phyloP scores from a whole-genome alignment of 2,797 vertebrate species.

The Poecile montanus region DNA sequence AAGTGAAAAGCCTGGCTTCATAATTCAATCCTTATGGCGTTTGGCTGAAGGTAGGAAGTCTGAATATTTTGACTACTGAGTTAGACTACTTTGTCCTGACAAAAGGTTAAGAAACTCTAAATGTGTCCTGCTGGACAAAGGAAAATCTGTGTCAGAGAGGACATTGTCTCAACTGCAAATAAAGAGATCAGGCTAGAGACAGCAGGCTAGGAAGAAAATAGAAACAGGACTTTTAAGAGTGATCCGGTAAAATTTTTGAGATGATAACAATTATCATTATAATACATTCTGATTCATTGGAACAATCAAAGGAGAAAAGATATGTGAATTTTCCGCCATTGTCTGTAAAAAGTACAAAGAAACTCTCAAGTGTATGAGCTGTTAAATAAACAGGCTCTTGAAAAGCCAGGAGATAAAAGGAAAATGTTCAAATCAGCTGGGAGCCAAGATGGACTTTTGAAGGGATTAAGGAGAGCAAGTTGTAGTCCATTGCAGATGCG shows the following conservation, averaged over 20 bases:
- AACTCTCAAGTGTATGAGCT: not conserved
- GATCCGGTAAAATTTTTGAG: not conserved
- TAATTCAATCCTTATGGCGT: not conserved
- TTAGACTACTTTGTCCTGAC: not conserved
- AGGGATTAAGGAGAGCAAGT: not conserved
- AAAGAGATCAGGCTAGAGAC: not conserved
- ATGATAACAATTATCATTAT: not conserved
- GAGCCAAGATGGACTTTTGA: not conserved
- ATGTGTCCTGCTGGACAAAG: not conserved
- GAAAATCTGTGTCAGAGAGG: not conserved
- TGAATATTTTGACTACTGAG: not conserved
- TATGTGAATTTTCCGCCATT: not conserved
- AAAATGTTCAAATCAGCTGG: conserved; percentile 5
- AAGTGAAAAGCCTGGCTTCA: not conserved
- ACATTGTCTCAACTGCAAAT: not conserved
- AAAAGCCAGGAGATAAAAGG: conserved; percentile 5
- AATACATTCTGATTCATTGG: not conserved
- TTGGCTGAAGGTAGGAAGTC: not conserved
- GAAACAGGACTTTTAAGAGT: not conserved
- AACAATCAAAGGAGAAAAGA: not conserved
- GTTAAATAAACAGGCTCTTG: conserved; percentile 5
- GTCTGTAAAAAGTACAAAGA: not conserved
- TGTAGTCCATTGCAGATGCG: rapidly evolving
- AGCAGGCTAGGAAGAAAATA: not conserved
- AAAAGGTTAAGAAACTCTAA: not conserved